A percentile compares a stretch with the other conserved stretches of the same genome.
phyloP scores from a whole-genome alignment of 2,888 invertebrate genomes.

The Ferdinandea cuprea region DNA sequence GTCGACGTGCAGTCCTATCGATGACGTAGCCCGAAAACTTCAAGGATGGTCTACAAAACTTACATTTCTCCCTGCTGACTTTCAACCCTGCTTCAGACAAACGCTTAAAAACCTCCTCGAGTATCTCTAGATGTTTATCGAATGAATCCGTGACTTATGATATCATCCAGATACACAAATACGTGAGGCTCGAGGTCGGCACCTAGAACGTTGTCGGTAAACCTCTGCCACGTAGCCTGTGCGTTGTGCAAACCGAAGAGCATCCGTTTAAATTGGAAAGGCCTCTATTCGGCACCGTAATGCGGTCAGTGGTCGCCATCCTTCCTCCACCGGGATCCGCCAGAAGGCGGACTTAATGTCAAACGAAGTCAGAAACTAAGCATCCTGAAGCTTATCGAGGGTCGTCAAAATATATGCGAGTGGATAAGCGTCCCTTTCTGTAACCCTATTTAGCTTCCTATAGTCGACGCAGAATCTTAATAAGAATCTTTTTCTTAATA shows the following conservation, averaged over 20 bases:
- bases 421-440: constrained; percentile 27
- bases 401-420: constrained; percentile 15
- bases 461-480: constrained; percentile 16
- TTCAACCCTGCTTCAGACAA: background rate
- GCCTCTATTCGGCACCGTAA: constrained; percentile 9
- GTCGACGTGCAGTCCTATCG: too few relatives aligned
- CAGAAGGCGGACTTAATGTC: constrained; percentile 41
- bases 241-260: constrained; percentile 15
- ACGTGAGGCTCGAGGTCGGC: constrained; percentile 17
- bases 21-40: too few relatives aligned
- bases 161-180: background rate
- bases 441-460: constrained; percentile 19
- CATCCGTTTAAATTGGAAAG: constrained; percentile 25
- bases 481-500: background rate
- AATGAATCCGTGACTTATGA: constrained; percentile 6
- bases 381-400: constrained; percentile 23
- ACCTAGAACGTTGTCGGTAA: constrained; percentile 17
- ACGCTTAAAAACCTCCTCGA: too few relatives aligned
- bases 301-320: constrained; percentile 9
- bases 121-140: too few relatives aligned
- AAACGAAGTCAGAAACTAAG: constrained; percentile 6
- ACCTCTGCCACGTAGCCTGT: constrained; percentile 43
- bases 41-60: too few relatives aligned
- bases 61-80: background rate
- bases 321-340: constrained; percentile 28